Evolutionary conservation across 1,140 invertebrate species (phyloP).

Genomic region (Platorchestia sp.): DNA sequence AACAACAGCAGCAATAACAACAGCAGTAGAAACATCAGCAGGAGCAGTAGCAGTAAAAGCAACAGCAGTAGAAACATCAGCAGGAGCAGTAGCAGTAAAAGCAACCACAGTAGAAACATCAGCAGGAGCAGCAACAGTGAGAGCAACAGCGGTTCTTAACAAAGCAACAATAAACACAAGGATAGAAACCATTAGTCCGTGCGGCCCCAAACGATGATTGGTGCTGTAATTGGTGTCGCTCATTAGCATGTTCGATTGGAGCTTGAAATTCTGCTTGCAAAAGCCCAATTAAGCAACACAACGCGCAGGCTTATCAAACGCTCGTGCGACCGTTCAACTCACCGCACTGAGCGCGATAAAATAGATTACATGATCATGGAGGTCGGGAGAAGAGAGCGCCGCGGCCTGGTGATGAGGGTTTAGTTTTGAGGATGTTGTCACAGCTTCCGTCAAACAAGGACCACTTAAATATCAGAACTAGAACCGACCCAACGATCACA

Average conservation of each 20-base stretch:
- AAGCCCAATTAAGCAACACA: neutral
- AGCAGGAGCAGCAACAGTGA: too few relatives aligned
- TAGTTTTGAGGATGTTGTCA: too few relatives aligned
- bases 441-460: too few relatives aligned
- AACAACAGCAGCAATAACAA: neutral
- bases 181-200: neutral
- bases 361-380: too few relatives aligned
- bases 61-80: too few relatives aligned
- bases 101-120: neutral
- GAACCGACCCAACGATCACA: too few relatives aligned
- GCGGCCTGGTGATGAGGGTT: too few relatives aligned
- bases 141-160: neutral
- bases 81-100: neutral
- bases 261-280: neutral
- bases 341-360: neutral
- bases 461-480: too few relatives aligned
- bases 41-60: too few relatives aligned
- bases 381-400: too few relatives aligned
- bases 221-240: neutral
- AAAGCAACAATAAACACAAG: neutral
- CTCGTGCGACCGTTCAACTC: neutral
- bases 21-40: too few relatives aligned
- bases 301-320: neutral
- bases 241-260: conserved; percentile 32
- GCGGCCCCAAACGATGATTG: neutral